Evolutionary conservation across 2,113 vertebrate genomes (phyloP), one percentile per base, ranked within the genome.

Genomic region (Hippocampus barbouri): DNA sequence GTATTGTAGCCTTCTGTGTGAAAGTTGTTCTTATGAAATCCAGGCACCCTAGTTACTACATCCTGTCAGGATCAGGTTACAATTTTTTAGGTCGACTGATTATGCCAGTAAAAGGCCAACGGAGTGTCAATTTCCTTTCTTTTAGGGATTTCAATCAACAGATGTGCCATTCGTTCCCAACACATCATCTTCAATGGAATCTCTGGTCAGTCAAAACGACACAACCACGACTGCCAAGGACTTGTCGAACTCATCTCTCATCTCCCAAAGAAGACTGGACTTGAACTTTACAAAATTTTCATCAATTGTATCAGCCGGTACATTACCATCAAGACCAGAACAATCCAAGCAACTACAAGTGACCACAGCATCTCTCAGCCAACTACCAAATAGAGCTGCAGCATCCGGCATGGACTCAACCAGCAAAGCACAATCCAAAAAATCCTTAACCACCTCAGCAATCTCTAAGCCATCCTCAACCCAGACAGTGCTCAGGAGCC

Each of bases 81-180:
- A 34, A 8, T 18, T 66, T 43, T 21, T 63, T 30, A 2, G 57
- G 5, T 79, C 70, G 20, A 10, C 74, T 72, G 1, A 5, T 59
- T 14, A 8, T 25, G 12, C 9, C 34, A 62, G 57, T 11, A 73
- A 70, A 68, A 60, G 62, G 12, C 25, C 66, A 60, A 25, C 83
- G 45, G 79, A 68, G 60, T 61, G 14, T 56, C 16, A 38, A 34
- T 83, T 79, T 82, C 23, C 83, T 30, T 78, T 51, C 14, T 71
- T 74, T n/a, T 73, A 90, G 86, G 79, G 77, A 72, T 64, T 82
- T 65, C 85, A 79, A 60, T 63, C 62, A 54, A 66, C 54, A 76
- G 53, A 80, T 40, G 15, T 71, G 76, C n/a, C 34, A 8, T 67
- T 79, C 79, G 69, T 78, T 79, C 68, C 72, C 80, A 87, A 81